Evolutionary conservation across 2,797 vertebrate species (phyloP).

Genomic region (Pangasius djambal): DNA sequence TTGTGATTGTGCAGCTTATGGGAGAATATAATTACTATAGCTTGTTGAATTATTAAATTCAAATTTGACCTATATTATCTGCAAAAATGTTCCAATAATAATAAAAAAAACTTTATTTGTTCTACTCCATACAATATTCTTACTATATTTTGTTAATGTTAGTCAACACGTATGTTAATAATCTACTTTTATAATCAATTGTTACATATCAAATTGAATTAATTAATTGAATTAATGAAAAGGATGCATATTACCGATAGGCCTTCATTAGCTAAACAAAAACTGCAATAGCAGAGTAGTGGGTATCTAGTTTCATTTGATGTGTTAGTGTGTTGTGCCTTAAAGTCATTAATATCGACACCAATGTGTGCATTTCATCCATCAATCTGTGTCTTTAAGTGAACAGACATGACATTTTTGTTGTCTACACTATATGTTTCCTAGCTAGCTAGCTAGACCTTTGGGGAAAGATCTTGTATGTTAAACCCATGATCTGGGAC

Average conservation of each 20-base stretch:
- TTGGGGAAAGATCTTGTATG: background rate
- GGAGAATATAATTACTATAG: background rate
- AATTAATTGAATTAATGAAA: background rate
- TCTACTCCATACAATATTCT: background rate
- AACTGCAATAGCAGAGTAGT: background rate
- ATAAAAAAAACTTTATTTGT: background rate
- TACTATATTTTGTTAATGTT: background rate
- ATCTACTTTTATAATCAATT: background rate
- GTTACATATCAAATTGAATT: background rate
- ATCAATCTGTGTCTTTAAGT: background rate
- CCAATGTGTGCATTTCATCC: background rate
- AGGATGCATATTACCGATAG: background rate
- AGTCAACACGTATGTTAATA: background rate
- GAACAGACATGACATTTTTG: background rate
- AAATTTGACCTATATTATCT: background rate
- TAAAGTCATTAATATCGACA: background rate
- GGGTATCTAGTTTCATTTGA: background rate
- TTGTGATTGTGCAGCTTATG: background rate
- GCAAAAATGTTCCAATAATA: background rate
- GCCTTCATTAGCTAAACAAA: background rate
- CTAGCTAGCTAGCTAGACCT: background rate
- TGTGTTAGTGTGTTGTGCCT: background rate
- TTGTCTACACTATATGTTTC: background rate
- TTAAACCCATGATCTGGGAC: background rate
- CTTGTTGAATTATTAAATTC: background rate